Conservation (phyloP, 2,888 invertebrate genomes). For the Neoscelio sp. region DNA sequence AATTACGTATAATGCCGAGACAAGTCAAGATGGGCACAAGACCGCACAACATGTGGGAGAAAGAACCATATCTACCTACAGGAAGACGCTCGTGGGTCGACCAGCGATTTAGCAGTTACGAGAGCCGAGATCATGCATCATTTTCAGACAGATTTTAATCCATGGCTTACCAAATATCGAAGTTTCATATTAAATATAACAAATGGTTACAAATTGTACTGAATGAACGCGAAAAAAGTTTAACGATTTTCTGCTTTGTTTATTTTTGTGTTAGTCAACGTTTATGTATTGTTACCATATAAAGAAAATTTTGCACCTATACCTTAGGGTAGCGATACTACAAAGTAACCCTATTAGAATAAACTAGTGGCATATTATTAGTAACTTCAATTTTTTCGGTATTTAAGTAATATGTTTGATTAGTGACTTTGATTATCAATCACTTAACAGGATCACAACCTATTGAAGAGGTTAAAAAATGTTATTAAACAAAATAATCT, state of each 20-base stretch:
- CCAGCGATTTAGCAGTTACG: slow-evolving; percentile 56
- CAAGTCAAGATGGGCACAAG: slow-evolving; percentile 49
- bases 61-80: slow-evolving; percentile 57
- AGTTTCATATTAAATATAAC: slow-evolving; percentile 39
- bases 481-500: no score
- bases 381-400: no score
- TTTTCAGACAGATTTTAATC: slow-evolving; percentile 60
- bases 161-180: slow-evolving; percentile 42
- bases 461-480: no score
- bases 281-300: no score
- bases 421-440: no score
- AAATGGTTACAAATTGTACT: slow-evolving; percentile 18
- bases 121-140: slow-evolving; percentile 62
- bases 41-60: slow-evolving; percentile 67
- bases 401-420: no score
- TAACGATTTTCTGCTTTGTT: background rate
- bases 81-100: slow-evolving; percentile 56
- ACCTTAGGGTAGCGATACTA: no score
- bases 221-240: background rate
- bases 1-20: slow-evolving; percentile 57
- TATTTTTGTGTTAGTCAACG: no score
- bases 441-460: no score
- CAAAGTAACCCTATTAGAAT: no score
- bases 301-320: no score
- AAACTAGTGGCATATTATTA: no score